Evolutionary conservation across 2,113 vertebrate species (phyloP), one percentile per base, ranked within the genome.

Genomic region (Blennius ocellaris): DNA sequence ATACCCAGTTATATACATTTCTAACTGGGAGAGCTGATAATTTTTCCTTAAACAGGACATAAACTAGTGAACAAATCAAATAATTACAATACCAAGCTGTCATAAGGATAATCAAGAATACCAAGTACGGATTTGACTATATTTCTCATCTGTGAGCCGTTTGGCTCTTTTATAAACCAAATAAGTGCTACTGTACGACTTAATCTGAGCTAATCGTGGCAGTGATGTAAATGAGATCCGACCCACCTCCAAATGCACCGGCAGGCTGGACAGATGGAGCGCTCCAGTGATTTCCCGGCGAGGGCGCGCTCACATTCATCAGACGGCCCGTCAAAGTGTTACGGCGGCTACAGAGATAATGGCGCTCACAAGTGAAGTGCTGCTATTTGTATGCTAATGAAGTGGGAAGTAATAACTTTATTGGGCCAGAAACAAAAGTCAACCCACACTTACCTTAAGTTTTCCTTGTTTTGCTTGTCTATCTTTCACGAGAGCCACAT

Each of bases 381-480:
- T 70, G 82, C 83, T 82, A 83, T 89, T 85, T 90, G 73, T 88
- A 90, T 87, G 82, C 73, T 80, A 90, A 92, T 86, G 59, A 86
- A 66, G 63, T 51, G 53, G 60, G 62, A 75, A 70, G 75, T 64
- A 79, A 72, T 72, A 68, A 81, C 41, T 56, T 63, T 48, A 78
- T 91, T 86, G 74, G 70, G 75, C 89, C 79, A 77, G 73, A 80
- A 52, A 39, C 61, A 67, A 65, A 71, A 55, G n/a, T 63, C 11
- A 16, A 67, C 66, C 21, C 64, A 36, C 53, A 63, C 60, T 53
- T 64, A 69, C 15, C 58, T 36, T 43, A 12, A 61, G 8, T 64
- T 30, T 30, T 30, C 21, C 4, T 82, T 63, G 12, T 16, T 54
- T 11, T 45, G 16, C 57, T 64, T 38, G 48, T 62, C 45, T 77